A percentile compares a stretch with the other conserved stretches of the same genome.
Conservation (phyloP, 2,113 vertebrate genomes). For the Bufo gargarizans region DNA sequence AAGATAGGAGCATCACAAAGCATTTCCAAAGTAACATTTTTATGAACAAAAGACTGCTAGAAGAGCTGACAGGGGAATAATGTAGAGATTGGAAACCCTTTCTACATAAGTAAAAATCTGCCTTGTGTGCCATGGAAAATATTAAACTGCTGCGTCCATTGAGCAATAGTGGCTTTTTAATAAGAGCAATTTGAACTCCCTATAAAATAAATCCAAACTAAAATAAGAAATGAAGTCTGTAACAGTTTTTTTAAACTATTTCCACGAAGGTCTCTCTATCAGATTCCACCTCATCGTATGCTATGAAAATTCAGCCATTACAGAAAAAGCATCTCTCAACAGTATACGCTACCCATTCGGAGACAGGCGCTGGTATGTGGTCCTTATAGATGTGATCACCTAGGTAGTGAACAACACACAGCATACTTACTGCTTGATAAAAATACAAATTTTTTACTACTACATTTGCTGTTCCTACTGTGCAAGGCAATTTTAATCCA, state of each 20-base stretch:
- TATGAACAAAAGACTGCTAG: slow-evolving; percentile 51
- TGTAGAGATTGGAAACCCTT: slow-evolving; percentile 49
- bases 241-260: slow-evolving; percentile 30
- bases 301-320: not conserved
- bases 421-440: not conserved
- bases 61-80: slow-evolving; percentile 58
- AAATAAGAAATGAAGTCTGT: slow-evolving; percentile 36
- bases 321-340: not conserved
- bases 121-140: slow-evolving; percentile 47
- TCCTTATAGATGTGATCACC: not conserved
- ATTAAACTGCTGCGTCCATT: slow-evolving; percentile 42
- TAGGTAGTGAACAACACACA: not conserved
- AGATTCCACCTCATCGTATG: not conserved
- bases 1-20: slow-evolving; percentile 55
- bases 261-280: not conserved
- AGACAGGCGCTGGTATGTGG: not conserved
- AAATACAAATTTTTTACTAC: not conserved
- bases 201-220: slow-evolving; percentile 43
- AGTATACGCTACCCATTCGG: not conserved
- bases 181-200: slow-evolving; percentile 38
- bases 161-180: slow-evolving; percentile 32
- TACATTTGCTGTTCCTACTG: not conserved
- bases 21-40: slow-evolving; percentile 56
- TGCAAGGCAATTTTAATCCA: not conserved
- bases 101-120: slow-evolving; percentile 52